Conservation (phyloP, 1,140 invertebrate genomes). For the Yoshiicerus persimilis region DNA sequence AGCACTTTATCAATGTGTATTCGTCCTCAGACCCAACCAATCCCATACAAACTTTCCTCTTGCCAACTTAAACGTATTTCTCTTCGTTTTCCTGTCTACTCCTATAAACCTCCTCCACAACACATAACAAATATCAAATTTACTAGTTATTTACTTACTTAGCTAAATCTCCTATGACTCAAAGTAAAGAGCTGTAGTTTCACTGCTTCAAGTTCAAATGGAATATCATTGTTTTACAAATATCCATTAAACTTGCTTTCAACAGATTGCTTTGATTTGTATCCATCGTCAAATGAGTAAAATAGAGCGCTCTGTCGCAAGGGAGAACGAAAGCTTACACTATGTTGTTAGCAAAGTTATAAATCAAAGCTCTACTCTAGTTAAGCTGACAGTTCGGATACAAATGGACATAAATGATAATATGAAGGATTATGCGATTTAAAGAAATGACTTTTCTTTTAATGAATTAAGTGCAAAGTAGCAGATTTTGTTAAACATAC, state of each 20-base stretch:
- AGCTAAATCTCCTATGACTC: too few relatives aligned
- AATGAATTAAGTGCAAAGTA: not conserved
- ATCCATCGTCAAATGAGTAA: not conserved
- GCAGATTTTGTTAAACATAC: not conserved
- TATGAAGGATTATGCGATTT: not conserved
- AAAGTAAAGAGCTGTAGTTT: too few relatives aligned
- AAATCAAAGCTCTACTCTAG: not conserved
- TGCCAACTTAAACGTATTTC: not conserved
- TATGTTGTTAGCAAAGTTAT: not conserved
- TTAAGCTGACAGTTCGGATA: not conserved
- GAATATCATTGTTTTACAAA: slow-evolving; percentile 14
- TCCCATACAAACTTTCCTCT: not conserved
- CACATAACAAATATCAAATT: not conserved
- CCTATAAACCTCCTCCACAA: not conserved
- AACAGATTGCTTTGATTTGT: not conserved
- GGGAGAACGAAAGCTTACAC: not conserved
- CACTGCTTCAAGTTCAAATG: not conserved
- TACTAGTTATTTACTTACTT: too few relatives aligned
- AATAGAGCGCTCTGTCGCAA: not conserved
- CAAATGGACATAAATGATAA: slow-evolving; percentile 4
- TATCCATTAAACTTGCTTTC: not conserved
- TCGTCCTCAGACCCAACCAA: not conserved
- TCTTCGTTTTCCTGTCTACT: not conserved
- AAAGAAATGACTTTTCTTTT: not conserved
- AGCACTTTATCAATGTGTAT: slow-evolving; percentile 13